phyloP scores from a whole-genome alignment of 2,888 invertebrate genomes.

The Leptopterna dolabrata region DNA sequence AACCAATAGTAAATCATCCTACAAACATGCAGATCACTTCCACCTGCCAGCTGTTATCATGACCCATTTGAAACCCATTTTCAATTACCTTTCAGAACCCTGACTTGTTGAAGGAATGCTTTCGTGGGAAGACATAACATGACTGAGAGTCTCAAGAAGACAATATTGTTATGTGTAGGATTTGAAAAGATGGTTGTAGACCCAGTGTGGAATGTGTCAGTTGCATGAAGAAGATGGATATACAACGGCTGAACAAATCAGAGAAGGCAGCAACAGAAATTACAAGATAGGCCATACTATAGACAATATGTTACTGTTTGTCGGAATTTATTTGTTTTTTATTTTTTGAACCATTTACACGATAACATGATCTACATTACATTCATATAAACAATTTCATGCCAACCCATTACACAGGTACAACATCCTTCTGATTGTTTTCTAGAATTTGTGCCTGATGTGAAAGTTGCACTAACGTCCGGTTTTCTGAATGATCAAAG shows the following conservation, averaged over 20 bases:
- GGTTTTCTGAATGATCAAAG: too few species aligned
- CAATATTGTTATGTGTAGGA: not conserved
- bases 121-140: conserved; percentile 26
- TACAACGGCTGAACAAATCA: not conserved
- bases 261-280: not conserved
- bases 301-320: too few species aligned
- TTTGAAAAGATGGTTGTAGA: not conserved
- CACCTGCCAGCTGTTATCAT: conserved; percentile 5
- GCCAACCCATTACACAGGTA: too few species aligned
- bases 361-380: too few species aligned
- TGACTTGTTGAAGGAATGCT: not conserved
- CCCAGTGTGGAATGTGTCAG: not conserved
- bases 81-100: not conserved
- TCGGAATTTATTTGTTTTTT: too few species aligned
- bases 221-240: not conserved
- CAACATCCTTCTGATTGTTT: too few species aligned
- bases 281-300: not conserved
- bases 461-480: too few species aligned
- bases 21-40: conserved; percentile 3
- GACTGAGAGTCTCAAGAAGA: not conserved
- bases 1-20: not conserved
- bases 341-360: too few species aligned
- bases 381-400: too few species aligned
- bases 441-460: too few species aligned
- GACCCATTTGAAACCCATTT: not conserved